phyloP scores from a whole-genome alignment of 2,797 vertebrate genomes.

The Ctenopoma kingsleyae region DNA sequence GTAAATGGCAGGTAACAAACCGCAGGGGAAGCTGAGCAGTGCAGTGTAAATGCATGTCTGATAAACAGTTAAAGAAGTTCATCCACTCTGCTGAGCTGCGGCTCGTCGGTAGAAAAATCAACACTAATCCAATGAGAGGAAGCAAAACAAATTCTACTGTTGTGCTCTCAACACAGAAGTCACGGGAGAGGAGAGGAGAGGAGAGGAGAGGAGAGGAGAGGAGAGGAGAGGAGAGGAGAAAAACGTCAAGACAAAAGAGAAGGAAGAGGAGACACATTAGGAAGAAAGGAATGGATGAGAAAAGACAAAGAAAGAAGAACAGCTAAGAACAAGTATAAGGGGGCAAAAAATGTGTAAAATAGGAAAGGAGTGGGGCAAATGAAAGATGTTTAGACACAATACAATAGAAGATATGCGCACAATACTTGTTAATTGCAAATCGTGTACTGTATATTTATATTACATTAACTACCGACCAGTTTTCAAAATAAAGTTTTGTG shows the following conservation, averaged over 20 bases:
- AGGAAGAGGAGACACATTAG: constrained; percentile 14
- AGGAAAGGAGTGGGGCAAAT: too few species aligned
- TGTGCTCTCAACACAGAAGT: constrained; percentile 76
- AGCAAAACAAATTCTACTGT: constrained; percentile 90
- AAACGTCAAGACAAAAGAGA: constrained; percentile 4
- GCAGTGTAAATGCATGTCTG: constrained; percentile 81
- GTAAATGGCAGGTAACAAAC: constrained; percentile 88
- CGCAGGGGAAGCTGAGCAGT: constrained; percentile 69
- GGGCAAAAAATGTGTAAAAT: too few species aligned
- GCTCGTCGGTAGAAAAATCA: constrained; percentile 89
- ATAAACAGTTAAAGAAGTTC: constrained; percentile 90
- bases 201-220: not conserved
- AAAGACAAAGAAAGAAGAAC: not conserved
- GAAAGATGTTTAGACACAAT: not conserved
- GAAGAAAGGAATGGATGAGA: not conserved
- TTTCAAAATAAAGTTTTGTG: not conserved
- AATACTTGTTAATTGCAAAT: too few species aligned
- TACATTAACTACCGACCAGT: not conserved
- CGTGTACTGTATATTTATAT: not conserved
- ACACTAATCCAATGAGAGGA: constrained; percentile 92
- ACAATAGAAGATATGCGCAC: not conserved
- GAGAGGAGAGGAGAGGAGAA: not conserved
- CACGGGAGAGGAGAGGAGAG: constrained; percentile 49
- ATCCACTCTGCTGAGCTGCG: constrained; percentile 85
- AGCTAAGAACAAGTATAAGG: not conserved